phyloP scores from a whole-genome alignment of 2,113 vertebrate genomes.

The Conger conger region DNA sequence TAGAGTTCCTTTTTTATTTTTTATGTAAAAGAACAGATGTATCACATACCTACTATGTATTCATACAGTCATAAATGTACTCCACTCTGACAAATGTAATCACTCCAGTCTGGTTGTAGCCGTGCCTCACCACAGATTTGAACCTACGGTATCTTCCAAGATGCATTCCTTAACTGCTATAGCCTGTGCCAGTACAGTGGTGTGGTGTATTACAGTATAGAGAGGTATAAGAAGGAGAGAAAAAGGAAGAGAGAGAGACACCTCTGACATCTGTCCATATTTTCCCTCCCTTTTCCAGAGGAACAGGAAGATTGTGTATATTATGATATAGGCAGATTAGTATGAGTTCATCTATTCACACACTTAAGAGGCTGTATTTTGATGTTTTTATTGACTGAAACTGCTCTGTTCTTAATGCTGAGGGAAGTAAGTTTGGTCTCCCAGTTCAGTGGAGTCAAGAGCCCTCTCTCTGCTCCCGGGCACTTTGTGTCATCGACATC shows the following conservation, averaged over 20 bases:
- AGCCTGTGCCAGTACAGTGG: neutral
- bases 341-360: neutral
- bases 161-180: no score
- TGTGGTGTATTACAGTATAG: neutral
- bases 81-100: no score
- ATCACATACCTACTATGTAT: neutral
- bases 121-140: no score
- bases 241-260: neutral
- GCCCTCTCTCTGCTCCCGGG: neutral
- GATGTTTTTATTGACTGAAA: neutral
- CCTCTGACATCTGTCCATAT: neutral
- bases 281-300: neutral
- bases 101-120: no score
- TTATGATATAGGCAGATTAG: neutral
- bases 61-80: neutral
- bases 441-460: conserved; percentile 16
- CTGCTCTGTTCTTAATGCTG: conserved; percentile 11
- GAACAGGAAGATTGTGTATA: no score
- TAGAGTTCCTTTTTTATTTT: no score
- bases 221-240: neutral
- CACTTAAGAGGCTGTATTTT: neutral
- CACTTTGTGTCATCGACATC: conserved; percentile 32
- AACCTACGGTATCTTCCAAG: no score
- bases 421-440: conserved; percentile 27
- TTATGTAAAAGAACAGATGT: neutral